A percentile compares a stretch with the other conserved stretches of the same genome.
Conservation (phyloP, 2,113 vertebrate species). For the Atrichornis clamosus region DNA sequence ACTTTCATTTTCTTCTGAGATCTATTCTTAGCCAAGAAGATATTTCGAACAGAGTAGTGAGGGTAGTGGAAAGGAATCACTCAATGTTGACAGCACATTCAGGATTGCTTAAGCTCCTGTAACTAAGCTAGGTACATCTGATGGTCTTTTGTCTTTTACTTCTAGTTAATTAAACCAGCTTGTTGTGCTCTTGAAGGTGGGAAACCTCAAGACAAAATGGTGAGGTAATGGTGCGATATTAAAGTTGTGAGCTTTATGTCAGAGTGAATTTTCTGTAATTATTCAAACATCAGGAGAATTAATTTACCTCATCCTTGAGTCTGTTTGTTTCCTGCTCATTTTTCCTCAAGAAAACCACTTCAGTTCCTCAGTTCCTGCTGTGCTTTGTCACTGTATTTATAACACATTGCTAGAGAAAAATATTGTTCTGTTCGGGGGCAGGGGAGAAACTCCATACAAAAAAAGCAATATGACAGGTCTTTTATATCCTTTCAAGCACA, state of each 20-base stretch:
- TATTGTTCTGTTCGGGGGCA: background rate
- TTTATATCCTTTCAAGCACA: background rate
- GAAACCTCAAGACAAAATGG: background rate
- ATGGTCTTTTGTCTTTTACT: background rate
- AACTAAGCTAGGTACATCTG: background rate
- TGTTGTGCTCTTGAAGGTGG: background rate
- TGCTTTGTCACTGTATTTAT: background rate
- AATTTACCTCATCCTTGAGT: background rate
- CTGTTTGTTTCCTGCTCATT: background rate
- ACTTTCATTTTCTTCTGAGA: background rate
- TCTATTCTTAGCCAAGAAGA: background rate
- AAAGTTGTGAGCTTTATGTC: background rate
- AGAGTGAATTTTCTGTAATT: background rate
- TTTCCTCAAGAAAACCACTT: background rate
- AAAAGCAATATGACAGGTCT: accelerated
- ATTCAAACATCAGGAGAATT: accelerated
- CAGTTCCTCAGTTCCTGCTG: background rate
- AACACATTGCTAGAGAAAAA: background rate
- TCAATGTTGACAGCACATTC: background rate
- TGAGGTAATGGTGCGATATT: background rate
- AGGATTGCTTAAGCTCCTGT: background rate
- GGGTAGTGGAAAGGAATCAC: background rate
- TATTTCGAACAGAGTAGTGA: background rate
- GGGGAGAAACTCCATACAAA: accelerated
- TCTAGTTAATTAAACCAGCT: background rate